phyloP scores from a whole-genome alignment of 2,888 invertebrate species.

The Ochlodes sylvanus region DNA sequence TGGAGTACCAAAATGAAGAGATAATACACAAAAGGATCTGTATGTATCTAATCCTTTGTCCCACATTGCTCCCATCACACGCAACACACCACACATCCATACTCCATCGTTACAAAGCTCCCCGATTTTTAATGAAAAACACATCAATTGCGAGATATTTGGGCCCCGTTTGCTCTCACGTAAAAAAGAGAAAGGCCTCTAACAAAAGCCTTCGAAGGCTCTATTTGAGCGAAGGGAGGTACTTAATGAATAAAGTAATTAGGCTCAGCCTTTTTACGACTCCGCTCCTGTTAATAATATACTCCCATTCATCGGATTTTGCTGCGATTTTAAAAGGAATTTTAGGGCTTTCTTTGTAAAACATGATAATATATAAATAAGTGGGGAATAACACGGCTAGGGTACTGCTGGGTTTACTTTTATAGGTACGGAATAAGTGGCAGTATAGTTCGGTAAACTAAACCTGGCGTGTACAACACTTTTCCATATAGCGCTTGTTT shows the following conservation, averaged over 20 bases:
- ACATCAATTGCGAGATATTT: constrained; percentile 37
- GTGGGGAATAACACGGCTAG: background rate
- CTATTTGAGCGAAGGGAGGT: constrained; percentile 40
- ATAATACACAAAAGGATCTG: background rate
- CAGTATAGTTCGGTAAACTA: too few species aligned
- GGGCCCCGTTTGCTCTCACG: constrained; percentile 18
- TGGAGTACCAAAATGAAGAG: background rate
- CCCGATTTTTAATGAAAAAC: constrained; percentile 9
- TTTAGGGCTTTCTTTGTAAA: constrained; percentile 12
- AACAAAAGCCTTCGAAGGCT: constrained; percentile 33
- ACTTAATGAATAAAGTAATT: constrained; percentile 53
- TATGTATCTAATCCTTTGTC: background rate
- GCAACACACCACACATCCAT: background rate
- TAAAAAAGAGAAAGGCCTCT: constrained; percentile 28
- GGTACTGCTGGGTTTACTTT: background rate
- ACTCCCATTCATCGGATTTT: constrained; percentile 26
- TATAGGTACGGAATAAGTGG: too few species aligned
- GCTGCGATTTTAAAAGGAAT: constrained; percentile 20
- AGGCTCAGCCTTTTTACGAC: constrained; percentile 41
- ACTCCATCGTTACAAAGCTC: background rate
- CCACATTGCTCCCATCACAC: background rate
- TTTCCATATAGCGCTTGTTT: too few species aligned
- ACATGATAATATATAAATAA: constrained; percentile 1
- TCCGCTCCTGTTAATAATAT: constrained; percentile 41
- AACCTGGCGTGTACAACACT: too few species aligned